Base-by-base conservation (phyloP, 92 coral and sea anemone species). In the Parazoanthus atlanticus region DNA sequence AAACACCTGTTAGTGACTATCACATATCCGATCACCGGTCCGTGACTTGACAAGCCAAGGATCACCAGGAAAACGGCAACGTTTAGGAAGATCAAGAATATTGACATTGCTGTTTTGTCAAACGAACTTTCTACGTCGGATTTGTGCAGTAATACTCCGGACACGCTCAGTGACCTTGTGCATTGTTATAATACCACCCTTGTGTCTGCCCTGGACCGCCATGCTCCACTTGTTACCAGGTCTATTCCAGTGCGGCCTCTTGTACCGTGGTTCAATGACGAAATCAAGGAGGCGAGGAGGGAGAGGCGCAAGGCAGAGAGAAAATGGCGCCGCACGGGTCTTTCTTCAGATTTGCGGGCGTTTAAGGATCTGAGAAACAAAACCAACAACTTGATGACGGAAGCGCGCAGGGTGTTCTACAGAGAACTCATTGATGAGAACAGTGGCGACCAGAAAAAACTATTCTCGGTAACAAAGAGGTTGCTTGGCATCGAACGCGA, bases 261-360 rank as follows among this genome's bases (percentile, higher is more conserved):
- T 76, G 89, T 86, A 54, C 89, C 89, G 23, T 74, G 84, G 89
- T 86, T 86, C 49, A 86, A 76, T 30, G 82, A 87, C 84, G 83
- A 87, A 40, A 76, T 87, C 3, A 86, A 75, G 34, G 72, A 86
- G 82, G 83, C 49, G 38, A 86, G 79, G 49, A 80, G 89, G 71
- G 54, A 78, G 49, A 34, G 69, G 28, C 46, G 90, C 41, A 87
- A 78, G 40, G 90, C 90, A 19, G 90, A 88, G 90, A 88, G 85
- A 78, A 88, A 38, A 79, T 88, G 86, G 90, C 82, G 90, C 34
- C 41, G 49, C 40, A 32, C 64, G 77, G 82, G 76, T 31, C 65
- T 34, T 9, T 29, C 46, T 54, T 5, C 75, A 28, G 85, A 88
- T 38, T 83, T 88, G 26, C 78, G 67, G 33, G 41, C 30, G 31